These are phyloP conservation scores for Orthosia gracilis DNA, from an alignment of 2,888 invertebrate species.

Conservation along the genomic window DNA sequence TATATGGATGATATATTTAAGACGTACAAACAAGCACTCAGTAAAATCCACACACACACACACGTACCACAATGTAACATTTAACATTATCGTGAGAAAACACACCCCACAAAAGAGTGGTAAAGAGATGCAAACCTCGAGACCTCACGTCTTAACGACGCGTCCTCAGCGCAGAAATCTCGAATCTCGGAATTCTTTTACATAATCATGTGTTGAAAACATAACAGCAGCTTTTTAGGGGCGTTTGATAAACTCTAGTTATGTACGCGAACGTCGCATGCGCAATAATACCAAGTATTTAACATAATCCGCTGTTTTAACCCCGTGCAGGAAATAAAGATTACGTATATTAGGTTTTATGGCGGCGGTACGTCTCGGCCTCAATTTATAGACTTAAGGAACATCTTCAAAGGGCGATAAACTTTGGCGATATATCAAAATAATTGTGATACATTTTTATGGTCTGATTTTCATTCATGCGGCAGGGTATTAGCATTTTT, in stretches of 20 bases:
- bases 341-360: constrained; percentile 72
- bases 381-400: constrained; percentile 69
- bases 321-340: constrained; percentile 74
- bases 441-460: constrained; percentile 66
- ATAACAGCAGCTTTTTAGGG: constrained; percentile 89
- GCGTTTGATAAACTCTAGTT: constrained; percentile 81
- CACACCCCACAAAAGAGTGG: constrained; percentile 79
- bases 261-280: constrained; percentile 79
- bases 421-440: constrained; percentile 63
- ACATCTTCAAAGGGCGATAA: constrained; percentile 68
- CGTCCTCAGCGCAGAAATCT: constrained; percentile 84
- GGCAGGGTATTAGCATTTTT: constrained; percentile 50
- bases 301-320: constrained; percentile 86
- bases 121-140: constrained; percentile 87
- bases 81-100: constrained; percentile 79
- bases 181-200: constrained; percentile 88
- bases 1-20: constrained; percentile 5
- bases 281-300: constrained; percentile 86
- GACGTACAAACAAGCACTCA: constrained; percentile 25
- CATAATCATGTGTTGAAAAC: constrained; percentile 91
- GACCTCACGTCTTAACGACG: constrained; percentile 86
- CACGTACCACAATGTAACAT: constrained; percentile 62
- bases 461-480: constrained; percentile 59
- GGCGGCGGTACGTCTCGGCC: constrained; percentile 57
- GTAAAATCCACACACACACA: constrained; percentile 9